A percentile compares a stretch with the other conserved stretches of the same genome.
Evolutionary conservation across 2,113 vertebrate species (phyloP).

Genomic region (Hippocampus zosterae): DNA sequence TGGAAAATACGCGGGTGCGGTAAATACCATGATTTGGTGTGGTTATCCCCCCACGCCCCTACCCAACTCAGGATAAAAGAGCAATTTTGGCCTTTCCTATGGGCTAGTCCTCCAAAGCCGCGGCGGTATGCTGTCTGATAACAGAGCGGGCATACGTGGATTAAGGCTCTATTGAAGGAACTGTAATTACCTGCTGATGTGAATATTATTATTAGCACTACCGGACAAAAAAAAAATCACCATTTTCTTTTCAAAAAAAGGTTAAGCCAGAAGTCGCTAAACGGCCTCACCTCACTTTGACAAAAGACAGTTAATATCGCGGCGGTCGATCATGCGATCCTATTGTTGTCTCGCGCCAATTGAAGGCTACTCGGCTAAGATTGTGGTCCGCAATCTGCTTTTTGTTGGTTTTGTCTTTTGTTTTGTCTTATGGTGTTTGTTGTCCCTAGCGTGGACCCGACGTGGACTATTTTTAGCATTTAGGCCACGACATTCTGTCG

Average conservation of each 20-base stretch:
- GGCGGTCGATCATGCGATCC: no score
- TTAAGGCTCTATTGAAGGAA: conserved; percentile 59
- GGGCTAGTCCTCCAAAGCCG: conserved; percentile 56
- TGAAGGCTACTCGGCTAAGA: no score
- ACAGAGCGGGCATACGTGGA: conserved; percentile 56
- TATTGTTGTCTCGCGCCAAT: no score
- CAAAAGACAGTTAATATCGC: conserved; percentile 14
- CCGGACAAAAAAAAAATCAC: conserved; percentile 28
- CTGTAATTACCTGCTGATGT: conserved; percentile 64
- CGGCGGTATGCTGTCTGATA: conserved; percentile 51
- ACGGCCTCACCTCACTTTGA: conserved; percentile 24
- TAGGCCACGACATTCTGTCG: no score
- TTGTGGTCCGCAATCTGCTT: no score
- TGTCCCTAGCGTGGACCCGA: no score
- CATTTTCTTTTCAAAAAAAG: conserved; percentile 41
- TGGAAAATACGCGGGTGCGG: conserved; percentile 18
- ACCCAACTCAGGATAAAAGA: conserved; percentile 55
- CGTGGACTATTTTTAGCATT: no score
- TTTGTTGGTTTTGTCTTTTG: no score
- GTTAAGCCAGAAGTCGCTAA: conserved; percentile 17
- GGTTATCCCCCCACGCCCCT: conserved; percentile 12
- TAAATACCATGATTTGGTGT: conserved; percentile 8
- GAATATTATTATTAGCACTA: conserved; percentile 58
- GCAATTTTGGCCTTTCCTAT: conserved; percentile 58
- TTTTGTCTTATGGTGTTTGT: no score